Conservation (phyloP, 2,113 vertebrate species). For the Scomber japonicus region DNA sequence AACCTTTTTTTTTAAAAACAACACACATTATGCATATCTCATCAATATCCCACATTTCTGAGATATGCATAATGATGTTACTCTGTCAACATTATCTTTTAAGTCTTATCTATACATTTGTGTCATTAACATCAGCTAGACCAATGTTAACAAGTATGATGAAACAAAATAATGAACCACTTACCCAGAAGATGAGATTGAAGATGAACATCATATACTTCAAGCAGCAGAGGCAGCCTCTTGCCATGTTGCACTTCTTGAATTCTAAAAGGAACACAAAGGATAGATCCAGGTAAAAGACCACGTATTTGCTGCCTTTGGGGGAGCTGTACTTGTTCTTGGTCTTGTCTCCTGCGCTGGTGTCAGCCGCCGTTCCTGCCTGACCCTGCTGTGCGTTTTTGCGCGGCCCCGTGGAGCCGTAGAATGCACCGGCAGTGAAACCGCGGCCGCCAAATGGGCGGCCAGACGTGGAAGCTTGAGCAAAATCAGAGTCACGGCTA, state of each 20-base stretch:
- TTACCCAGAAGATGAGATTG: constrained; percentile 99
- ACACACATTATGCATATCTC: neutral
- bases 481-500: constrained; percentile 95
- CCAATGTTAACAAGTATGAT: constrained; percentile 11
- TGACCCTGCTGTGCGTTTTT: constrained; percentile 79
- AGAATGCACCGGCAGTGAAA: constrained; percentile 97
- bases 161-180: constrained; percentile 73
- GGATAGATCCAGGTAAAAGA: constrained; percentile 99
- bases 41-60: neutral
- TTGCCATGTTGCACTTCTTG: constrained; percentile 99
- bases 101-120: neutral
- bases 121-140: neutral
- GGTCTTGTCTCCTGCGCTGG: constrained; percentile 78
- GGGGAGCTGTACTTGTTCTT: constrained; percentile 91
- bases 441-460: constrained; percentile 92
- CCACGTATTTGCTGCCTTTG: constrained; percentile 98
- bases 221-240: constrained; percentile 98
- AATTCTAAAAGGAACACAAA: constrained; percentile 99
- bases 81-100: neutral
- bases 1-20: constrained; percentile 4
- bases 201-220: constrained; percentile 99
- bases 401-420: constrained; percentile 92
- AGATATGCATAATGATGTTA: neutral
- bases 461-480: constrained; percentile 93
- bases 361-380: constrained; percentile 70